Evolutionary conservation across 1,140 invertebrate genomes (phyloP).

Genomic region (Wiebesia pumilae): DNA sequence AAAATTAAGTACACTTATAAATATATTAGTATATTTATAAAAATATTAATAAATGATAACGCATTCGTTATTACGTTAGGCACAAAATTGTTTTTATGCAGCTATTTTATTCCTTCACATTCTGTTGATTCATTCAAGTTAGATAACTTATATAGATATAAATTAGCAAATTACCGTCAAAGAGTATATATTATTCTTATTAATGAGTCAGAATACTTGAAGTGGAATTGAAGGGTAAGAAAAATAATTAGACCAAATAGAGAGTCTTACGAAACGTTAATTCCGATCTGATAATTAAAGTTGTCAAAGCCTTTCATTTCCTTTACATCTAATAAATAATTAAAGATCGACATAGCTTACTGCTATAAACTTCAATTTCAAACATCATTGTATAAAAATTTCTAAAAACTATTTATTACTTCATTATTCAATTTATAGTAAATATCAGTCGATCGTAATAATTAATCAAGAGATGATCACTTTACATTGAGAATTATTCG

Average conservation of each 20-base stretch:
- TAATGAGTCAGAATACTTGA: background rate
- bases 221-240: background rate
- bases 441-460: background rate
- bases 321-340: background rate
- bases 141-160: conserved; percentile 11
- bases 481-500: background rate
- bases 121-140: background rate
- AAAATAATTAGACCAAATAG: background rate
- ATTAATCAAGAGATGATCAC: background rate
- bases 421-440: background rate
- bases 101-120: background rate
- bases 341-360: background rate
- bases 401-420: background rate
- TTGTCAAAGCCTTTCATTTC: background rate
- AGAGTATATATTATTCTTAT: background rate
- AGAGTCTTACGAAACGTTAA: conserved; percentile 6
- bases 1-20: too few relatives aligned
- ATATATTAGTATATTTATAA: too few relatives aligned
- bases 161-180: conserved; percentile 6
- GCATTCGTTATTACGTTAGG: background rate
- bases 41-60: background rate
- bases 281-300: background rate
- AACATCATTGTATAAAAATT: background rate
- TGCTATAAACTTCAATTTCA: background rate
- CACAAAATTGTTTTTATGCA: background rate